Evolutionary conservation across 2,113 vertebrate genomes (phyloP).

Genomic region (Oostethus manadensis): DNA sequence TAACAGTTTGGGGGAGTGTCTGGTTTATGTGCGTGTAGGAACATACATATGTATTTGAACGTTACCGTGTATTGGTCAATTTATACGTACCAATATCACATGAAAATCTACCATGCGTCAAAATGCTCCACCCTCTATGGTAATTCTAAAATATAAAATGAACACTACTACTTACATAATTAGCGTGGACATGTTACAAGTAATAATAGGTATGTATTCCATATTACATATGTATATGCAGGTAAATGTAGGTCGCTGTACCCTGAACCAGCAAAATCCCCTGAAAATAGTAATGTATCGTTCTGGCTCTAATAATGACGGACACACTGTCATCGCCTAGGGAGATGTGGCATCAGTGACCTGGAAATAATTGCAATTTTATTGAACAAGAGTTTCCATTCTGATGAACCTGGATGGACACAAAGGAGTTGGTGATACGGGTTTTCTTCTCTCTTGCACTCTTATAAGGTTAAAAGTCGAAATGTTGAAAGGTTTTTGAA

Average conservation of each 20-base stretch:
- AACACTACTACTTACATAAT: not conserved
- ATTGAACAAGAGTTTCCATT: slow-evolving; percentile 52
- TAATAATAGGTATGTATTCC: not conserved
- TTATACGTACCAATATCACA: not conserved
- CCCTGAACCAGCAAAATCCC: no score
- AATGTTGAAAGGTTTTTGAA: not conserved
- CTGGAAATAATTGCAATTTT: slow-evolving; percentile 49
- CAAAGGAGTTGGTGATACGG: slow-evolving; percentile 6
- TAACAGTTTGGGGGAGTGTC: slow-evolving; percentile 15
- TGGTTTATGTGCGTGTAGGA: not conserved
- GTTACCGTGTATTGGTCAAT: not conserved
- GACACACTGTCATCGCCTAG: slow-evolving; percentile 18
- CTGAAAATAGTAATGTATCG: not conserved
- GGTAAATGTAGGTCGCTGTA: not conserved
- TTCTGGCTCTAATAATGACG: slow-evolving; percentile 1
- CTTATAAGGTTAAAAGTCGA: slow-evolving; percentile 15
- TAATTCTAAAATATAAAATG: not conserved
- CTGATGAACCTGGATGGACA: slow-evolving; percentile 18
- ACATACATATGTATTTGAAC: not conserved
- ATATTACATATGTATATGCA: not conserved
- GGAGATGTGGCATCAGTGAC: slow-evolving; percentile 45
- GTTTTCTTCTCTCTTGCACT: slow-evolving; percentile 9
- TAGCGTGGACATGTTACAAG: not conserved
- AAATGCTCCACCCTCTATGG: not conserved
- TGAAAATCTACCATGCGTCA: not conserved